A percentile compares a stretch with the other conserved stretches of the same genome.
Evolutionary conservation across 2,888 invertebrate genomes (phyloP).

Genomic region (Tenthredo mesomela): DNA sequence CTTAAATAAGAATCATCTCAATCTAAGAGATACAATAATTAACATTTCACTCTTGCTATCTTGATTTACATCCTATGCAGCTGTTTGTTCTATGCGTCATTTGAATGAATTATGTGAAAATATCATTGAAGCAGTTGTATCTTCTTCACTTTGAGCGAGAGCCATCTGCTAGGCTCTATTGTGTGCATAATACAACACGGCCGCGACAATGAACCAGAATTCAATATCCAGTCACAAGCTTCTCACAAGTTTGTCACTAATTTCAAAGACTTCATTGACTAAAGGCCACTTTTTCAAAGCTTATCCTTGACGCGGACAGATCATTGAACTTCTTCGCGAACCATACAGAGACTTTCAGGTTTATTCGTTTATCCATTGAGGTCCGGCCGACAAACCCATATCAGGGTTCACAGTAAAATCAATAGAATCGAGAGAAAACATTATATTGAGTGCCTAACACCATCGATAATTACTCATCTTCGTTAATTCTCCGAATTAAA

Average conservation of each 20-base stretch:
- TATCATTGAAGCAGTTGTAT: neutral
- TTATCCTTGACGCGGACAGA: neutral
- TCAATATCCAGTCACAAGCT: neutral
- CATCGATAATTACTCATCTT: neutral
- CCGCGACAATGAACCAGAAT: neutral
- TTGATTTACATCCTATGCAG: slow-evolving; percentile 6
- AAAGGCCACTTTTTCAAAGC: neutral
- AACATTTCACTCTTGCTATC: neutral
- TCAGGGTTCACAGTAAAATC: neutral
- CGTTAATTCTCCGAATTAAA: neutral
- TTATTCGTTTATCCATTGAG: neutral
- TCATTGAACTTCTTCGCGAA: neutral
- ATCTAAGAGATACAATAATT: neutral
- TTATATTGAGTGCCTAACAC: too few species aligned
- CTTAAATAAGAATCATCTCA: neutral
- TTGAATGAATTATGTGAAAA: neutral
- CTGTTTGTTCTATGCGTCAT: neutral
- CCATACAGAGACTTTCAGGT: neutral
- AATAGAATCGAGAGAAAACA: neutral
- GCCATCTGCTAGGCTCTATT: neutral
- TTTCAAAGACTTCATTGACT: neutral
- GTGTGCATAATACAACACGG: neutral
- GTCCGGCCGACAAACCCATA: neutral
- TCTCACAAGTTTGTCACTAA: neutral
- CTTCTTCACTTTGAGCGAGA: neutral